phyloP scores from a whole-genome alignment of 2,888 invertebrate genomes.

The Amphipoea lucens region DNA sequence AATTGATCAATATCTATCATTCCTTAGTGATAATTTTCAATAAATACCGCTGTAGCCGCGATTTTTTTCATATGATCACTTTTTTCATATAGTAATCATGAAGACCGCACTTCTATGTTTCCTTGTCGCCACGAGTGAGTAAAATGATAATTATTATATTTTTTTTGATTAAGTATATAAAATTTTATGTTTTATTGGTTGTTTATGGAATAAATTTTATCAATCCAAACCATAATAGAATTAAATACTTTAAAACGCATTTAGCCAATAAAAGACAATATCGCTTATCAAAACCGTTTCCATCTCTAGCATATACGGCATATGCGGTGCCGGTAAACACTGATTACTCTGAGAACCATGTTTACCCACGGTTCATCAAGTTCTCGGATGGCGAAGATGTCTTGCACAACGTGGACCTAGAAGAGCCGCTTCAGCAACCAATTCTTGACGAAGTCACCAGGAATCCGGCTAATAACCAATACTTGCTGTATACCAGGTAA shows the following conservation, averaged over 20 bases:
- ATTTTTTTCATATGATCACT: slow-evolving; percentile 3
- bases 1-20: slow-evolving; percentile 22
- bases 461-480: slow-evolving; percentile 74
- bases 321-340: slow-evolving; percentile 69
- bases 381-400: slow-evolving; percentile 75
- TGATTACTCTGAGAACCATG: slow-evolving; percentile 50
- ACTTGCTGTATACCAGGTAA: slow-evolving; percentile 74
- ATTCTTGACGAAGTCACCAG: slow-evolving; percentile 71
- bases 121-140: slow-evolving; percentile 46
- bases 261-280: neutral
- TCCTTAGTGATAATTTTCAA: slow-evolving; percentile 36
- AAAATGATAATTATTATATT: neutral
- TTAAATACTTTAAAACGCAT: too few relatives aligned
- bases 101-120: slow-evolving; percentile 36
- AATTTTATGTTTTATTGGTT: neutral
- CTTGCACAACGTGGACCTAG: slow-evolving; percentile 73
- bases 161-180: too few relatives aligned
- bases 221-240: neutral
- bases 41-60: slow-evolving; percentile 39
- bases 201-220: neutral
- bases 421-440: slow-evolving; percentile 69
- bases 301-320: slow-evolving; percentile 67
- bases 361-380: slow-evolving; percentile 73
- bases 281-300: neutral
- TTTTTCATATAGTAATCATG: slow-evolving; percentile 23